A percentile compares a stretch with the other conserved stretches of the same genome.
phyloP scores from a whole-genome alignment of 2,797 vertebrate genomes.

The Neomorphus geoffroyi region DNA sequence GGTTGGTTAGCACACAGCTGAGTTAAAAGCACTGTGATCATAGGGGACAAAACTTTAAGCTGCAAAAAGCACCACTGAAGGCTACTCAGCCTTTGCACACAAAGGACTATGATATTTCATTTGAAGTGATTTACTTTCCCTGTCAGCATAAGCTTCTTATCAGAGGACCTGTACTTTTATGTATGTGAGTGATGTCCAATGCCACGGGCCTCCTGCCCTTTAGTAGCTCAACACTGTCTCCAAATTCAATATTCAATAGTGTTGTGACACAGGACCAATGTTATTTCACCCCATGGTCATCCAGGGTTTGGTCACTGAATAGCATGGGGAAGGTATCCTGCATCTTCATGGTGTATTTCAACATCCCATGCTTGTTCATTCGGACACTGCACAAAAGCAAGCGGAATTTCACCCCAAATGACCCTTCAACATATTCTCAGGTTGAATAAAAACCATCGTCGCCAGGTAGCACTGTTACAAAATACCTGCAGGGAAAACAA shows the following conservation, averaged over 20 bases:
- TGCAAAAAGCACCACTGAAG: background rate
- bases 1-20: background rate
- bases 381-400: background rate
- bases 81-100: background rate
- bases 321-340: background rate
- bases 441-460: background rate
- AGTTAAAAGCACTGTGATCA: background rate
- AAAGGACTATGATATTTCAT: background rate
- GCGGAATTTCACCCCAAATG: background rate
- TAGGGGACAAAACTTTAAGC: background rate
- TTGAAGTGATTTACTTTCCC: background rate
- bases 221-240: background rate
- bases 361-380: background rate
- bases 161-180: background rate
- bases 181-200: background rate
- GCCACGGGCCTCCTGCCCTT: background rate
- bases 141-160: background rate
- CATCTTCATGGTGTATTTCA: background rate
- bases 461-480: background rate
- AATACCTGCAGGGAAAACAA: background rate
- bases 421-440: background rate
- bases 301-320: background rate
- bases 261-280: background rate
- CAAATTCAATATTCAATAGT: background rate
- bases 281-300: background rate